Percentiles rank a stretch among this genome's conserved stretches.
Evolutionary conservation across 2,888 invertebrate species (phyloP).

Genomic region (Eupithecia dodoneata): DNA sequence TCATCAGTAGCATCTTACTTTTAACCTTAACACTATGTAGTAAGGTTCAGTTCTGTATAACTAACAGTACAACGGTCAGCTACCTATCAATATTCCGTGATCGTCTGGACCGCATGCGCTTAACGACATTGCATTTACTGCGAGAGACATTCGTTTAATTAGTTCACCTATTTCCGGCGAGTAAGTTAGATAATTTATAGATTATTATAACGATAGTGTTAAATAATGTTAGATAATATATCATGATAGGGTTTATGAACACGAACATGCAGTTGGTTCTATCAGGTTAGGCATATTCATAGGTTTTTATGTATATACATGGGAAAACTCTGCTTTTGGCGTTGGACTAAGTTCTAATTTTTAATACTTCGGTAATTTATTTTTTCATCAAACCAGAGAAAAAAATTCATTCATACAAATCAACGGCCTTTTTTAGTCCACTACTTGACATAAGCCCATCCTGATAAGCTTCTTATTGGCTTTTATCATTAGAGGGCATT

Average conservation of each 20-base stretch:
- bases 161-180: conserved; percentile 18
- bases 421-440: neutral
- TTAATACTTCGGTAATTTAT: neutral
- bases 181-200: conserved; percentile 4
- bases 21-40: conserved; percentile 7
- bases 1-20: neutral
- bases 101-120: conserved; percentile 45
- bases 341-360: neutral
- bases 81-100: conserved; percentile 13
- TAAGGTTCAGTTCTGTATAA: conserved; percentile 15
- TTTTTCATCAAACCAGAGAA: neutral
- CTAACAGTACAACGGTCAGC: neutral
- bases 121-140: conserved; percentile 63
- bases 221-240: neutral
- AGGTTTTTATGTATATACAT: neutral
- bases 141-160: conserved; percentile 41
- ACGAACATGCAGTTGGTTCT: neutral
- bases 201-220: neutral
- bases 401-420: neutral
- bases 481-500: neutral
- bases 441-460: neutral
- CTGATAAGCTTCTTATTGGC: neutral
- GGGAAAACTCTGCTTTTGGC: neutral
- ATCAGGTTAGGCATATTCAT: neutral
- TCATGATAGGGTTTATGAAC: neutral